Evolutionary conservation across 2,888 invertebrate species (phyloP), one percentile per base, ranked within the genome.

Genomic region (Drosophila meridionalis): DNA sequence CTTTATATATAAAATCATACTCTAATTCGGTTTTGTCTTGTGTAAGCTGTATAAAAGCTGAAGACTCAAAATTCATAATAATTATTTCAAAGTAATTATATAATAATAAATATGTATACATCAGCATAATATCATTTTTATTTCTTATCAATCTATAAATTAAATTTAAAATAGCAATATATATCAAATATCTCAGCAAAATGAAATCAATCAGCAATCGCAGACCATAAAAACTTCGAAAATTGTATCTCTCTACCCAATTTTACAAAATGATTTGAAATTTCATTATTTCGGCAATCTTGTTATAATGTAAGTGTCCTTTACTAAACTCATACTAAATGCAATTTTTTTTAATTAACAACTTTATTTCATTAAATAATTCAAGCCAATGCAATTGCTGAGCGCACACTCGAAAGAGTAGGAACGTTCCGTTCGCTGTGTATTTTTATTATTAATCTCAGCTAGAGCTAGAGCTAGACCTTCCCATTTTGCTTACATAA

Each of bases 361-460:
- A 20, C 20, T 20, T 20, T 20, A 20, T 20, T 20, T 20, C 9
- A 5, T 38, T 12, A 12, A 38, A 38, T 38, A 38, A 26, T 11
- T 14, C 7, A n/a, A 40, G 6, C n/a, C n/a, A 7, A 48, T 30
- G 30, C 43, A 43, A 43, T 43, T 4, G 20, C 20, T 43, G 9
- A 11, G 11, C 38, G 12, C 7, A 47, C 11, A 47, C 26, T 30
- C 12, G 28, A 28, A 7, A 52, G 0, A 57, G 20, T 8, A 83
- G 6, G 11, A 79, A 42, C 2, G 7, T n/a, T n/a, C 5, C 1
- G 14, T 50, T 77, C 68, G 48, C 30, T 43, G 12, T 28, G n/a
- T 14, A 6, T 45, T 45, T 20, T 20, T 20, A 20, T 20, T 14
- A 5, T 12, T 8, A 40, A 52, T 61, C 28, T 40, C 12, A 38